Base-by-base conservation (phyloP, 2,113 vertebrate species). In the Indicator maculatus region DNA sequence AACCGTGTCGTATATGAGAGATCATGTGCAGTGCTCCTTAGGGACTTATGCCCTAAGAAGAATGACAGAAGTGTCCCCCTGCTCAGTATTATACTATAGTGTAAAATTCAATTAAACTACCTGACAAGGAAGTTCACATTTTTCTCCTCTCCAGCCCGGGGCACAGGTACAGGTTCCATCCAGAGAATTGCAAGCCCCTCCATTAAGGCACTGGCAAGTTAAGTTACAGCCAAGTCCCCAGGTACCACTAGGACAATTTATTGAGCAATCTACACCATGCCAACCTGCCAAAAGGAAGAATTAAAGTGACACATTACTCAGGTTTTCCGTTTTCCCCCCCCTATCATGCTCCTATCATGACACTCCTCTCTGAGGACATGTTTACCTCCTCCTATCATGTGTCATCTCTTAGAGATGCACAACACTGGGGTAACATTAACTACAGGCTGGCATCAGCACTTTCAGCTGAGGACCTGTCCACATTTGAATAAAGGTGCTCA, bases 211-310 rank as follows among this genome's bases (percentile, higher is more conserved):
- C 50, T 96, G 97, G 76, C 99, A 99, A 16, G 98, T 99, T 65
- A 98, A 94, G 93, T 99, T 99, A 92, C 99, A 99, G 95, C 98
- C 98, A 92, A 99, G 98, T 76, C 99, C 99, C 99, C 99, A 99
- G 0, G 97, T 98, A 9, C 99, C 99, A 11, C 99, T 99, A 91
- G 99, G 99, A 67, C 99, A 99, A 96, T 98, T 98, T 96, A 99
- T 98, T 65, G 99, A 99, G 94, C 99, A 99, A 96, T 99, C 99
- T 53, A 99, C 98, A 8, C 99, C 99, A 11, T 99, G 98, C 99
- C 99, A 99, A 28, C 99, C 99, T 99, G 97, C 19, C 72, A 82
- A 8, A 47, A 96, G 47, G 11, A 86, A 86, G 61, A 78, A 94
- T 81, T 6, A 16, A 85, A 78, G 61, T 6, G 50, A 71, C 27